Percentiles rank a stretch among this genome's conserved stretches.
phyloP scores from a whole-genome alignment of 2,888 invertebrate species.

The Catocala sponsa region DNA sequence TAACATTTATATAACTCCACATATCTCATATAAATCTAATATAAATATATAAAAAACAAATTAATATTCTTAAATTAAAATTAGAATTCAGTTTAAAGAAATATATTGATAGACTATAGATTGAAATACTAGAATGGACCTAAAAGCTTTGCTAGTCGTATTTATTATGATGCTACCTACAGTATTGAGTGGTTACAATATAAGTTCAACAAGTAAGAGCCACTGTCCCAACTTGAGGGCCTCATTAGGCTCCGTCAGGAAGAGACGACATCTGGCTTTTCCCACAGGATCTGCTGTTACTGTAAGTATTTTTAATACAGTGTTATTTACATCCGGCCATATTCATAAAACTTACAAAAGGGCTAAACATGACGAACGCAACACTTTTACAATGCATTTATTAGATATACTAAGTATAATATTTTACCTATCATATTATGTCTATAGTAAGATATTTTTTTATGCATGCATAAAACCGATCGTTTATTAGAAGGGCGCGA shows the following conservation, averaged over 20 bases:
- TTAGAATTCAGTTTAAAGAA: not conserved
- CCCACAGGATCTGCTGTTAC: constrained; percentile 55
- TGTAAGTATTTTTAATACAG: constrained; percentile 46
- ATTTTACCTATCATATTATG: too few relatives aligned
- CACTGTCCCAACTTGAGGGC: constrained; percentile 60
- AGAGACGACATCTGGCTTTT: constrained; percentile 61
- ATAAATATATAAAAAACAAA: not conserved
- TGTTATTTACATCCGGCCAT: not conserved
- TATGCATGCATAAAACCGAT: too few relatives aligned
- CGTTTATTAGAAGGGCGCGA: too few relatives aligned
- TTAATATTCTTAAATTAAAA: not conserved
- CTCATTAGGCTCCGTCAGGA: constrained; percentile 53
- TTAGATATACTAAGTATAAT: too few relatives aligned
- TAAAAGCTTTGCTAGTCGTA: constrained; percentile 7
- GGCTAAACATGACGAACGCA: too few relatives aligned
- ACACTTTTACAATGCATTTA: too few relatives aligned
- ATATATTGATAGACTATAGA: not conserved
- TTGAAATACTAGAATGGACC: constrained; percentile 13
- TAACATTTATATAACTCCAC: too few relatives aligned
- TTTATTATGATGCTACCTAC: constrained; percentile 20
- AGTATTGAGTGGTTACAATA: constrained; percentile 17
- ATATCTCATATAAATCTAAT: too few relatives aligned
- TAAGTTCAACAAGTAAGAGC: constrained; percentile 24
- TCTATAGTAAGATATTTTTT: too few relatives aligned
- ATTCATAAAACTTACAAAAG: too few relatives aligned